phyloP scores from a whole-genome alignment of 2,113 vertebrate genomes.

The Ophiodon elongatus region DNA sequence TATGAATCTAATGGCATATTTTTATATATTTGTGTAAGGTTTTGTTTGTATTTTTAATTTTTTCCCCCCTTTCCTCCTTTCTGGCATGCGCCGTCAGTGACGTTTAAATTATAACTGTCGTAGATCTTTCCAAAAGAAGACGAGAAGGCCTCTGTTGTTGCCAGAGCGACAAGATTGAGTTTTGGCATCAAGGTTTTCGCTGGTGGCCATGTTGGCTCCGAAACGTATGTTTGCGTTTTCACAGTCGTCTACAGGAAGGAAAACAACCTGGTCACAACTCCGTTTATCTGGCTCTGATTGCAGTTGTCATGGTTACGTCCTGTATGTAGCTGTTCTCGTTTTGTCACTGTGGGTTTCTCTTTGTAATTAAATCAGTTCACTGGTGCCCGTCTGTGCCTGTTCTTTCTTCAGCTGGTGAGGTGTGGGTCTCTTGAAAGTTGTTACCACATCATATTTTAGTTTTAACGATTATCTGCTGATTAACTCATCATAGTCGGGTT shows the following conservation, averaged over 20 bases:
- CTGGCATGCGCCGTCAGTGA: conserved; percentile 71
- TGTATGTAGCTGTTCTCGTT: conserved; percentile 79
- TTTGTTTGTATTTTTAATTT: conserved; percentile 63
- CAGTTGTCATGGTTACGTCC: conserved; percentile 72
- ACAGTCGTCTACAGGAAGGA: conserved; percentile 16
- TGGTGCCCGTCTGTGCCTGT: conserved; percentile 73
- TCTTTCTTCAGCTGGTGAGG: conserved; percentile 25
- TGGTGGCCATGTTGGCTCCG: conserved; percentile 26
- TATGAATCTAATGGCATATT: conserved; percentile 90
- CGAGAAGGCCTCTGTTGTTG: conserved; percentile 20
- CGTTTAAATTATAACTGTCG: conserved; percentile 82
- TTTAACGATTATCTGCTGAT: background rate
- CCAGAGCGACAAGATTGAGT: conserved; percentile 1
- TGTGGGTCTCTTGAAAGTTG: background rate
- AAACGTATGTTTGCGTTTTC: conserved; percentile 39
- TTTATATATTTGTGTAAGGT: conserved; percentile 88
- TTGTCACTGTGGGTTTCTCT: conserved; percentile 85
- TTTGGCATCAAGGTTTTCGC: conserved; percentile 41
- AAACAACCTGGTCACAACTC: background rate
- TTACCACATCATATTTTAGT: background rate
- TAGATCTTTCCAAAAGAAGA: conserved; percentile 43
- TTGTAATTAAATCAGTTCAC: conserved; percentile 90
- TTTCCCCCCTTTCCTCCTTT: background rate
- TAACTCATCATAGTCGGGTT: background rate
- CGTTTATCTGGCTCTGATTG: conserved; percentile 46